Conservation (phyloP, 2,797 vertebrate genomes). For the Sebastes matsubarae region DNA sequence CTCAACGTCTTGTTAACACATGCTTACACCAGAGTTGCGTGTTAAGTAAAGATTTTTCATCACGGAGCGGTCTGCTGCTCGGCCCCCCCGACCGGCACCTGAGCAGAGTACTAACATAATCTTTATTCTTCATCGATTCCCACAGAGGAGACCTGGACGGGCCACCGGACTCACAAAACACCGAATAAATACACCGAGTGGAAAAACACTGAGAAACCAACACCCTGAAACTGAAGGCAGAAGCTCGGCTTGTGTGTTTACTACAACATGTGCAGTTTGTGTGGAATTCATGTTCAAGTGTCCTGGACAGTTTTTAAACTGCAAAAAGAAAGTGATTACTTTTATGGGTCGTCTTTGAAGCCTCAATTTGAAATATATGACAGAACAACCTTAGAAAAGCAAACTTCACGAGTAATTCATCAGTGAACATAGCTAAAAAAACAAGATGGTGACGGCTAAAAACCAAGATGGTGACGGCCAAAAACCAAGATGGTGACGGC, state of each 20-base stretch:
- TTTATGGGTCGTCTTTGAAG: not conserved
- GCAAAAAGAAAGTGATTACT: not conserved
- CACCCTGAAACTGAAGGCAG: not conserved
- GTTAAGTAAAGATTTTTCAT: constrained; percentile 19
- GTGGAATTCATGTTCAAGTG: too few species aligned
- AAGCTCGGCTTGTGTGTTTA: not conserved
- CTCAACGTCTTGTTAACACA: accelerated
- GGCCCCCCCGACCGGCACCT: not conserved
- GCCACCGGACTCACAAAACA: not conserved
- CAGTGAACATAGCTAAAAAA: too few species aligned
- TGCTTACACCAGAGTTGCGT: not conserved
- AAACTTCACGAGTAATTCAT: not conserved
- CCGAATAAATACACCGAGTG: not conserved
- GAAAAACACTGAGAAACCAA: not conserved
- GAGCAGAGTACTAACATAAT: not conserved
- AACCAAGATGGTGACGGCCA: too few species aligned
- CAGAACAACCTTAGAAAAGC: not conserved
- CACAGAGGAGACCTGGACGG: not conserved
- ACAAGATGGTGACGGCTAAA: too few species aligned
- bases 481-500: too few species aligned
- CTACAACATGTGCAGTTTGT: not conserved
- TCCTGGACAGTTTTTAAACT: not conserved
- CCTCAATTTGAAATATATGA: not conserved
- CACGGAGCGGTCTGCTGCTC: not conserved
- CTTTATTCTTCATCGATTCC: constrained; percentile 2